These are phyloP conservation scores for Drosophila micromelanica DNA, from an alignment of 1,140 invertebrate genomes.

Conservation along the genomic window DNA sequence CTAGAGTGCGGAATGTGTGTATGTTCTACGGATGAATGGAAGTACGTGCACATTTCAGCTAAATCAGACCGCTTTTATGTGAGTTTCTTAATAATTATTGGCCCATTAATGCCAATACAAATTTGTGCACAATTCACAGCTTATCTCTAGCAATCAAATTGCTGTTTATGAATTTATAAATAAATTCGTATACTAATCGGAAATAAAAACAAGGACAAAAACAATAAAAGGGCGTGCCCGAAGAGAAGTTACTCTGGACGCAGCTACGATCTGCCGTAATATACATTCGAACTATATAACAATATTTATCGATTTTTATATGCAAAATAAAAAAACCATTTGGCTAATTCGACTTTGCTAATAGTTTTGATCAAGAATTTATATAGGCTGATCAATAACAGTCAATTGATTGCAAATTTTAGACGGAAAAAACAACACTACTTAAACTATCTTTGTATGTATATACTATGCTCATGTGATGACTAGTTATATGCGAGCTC, in stretches of 20 bases:
- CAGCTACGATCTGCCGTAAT: no score
- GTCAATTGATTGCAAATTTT: no score
- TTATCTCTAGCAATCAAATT: conserved; percentile 35
- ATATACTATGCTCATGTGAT: no score
- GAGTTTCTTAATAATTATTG: conserved; percentile 18
- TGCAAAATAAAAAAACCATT: no score
- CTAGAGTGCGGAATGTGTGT: not conserved
- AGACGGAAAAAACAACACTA: no score
- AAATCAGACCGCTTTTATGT: not conserved
- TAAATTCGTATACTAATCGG: conserved; percentile 17
- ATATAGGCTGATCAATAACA: no score
- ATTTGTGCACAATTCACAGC: conserved; percentile 34
- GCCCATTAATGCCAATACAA: conserved; percentile 30
- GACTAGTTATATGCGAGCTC: no score
- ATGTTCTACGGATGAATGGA: not conserved
- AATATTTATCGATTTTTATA: no score
- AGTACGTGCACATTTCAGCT: not conserved
- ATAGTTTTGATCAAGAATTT: no score
- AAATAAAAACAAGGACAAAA: not conserved
- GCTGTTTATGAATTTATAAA: conserved; percentile 25
- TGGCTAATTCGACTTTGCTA: no score
- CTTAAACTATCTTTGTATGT: no score
- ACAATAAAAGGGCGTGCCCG: not conserved
- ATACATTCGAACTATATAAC: no score
- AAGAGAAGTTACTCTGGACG: not conserved